Percentiles rank a stretch among this genome's conserved stretches.
Evolutionary conservation across 2,113 vertebrate genomes (phyloP).

Genomic region (Fulica atra): DNA sequence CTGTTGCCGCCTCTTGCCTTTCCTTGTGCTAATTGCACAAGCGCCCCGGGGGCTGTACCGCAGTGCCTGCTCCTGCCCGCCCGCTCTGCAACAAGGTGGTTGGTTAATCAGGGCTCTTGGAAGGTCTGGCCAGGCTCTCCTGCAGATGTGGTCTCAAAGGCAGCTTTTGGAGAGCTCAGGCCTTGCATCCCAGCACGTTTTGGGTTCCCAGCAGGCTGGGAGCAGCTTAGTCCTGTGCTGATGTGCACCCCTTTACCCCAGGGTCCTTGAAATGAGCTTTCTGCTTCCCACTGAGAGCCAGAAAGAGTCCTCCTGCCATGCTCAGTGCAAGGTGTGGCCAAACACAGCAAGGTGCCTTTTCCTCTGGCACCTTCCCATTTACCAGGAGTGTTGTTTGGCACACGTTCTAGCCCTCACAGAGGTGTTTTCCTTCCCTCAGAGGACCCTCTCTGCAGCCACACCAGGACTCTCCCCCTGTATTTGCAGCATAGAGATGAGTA

Average conservation of each 20-base stretch:
- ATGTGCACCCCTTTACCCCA: too few relatives aligned
- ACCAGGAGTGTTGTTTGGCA: accelerated
- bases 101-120: not conserved
- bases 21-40: not conserved
- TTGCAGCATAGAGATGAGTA: not conserved
- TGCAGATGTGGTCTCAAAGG: not conserved
- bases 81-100: accelerated
- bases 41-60: not conserved
- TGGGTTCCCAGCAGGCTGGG: not conserved
- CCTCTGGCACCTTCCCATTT: not conserved
- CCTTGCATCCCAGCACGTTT: not conserved
- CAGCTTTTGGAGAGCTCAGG: not conserved
- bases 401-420: not conserved
- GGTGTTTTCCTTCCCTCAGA: not conserved
- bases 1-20: not conserved
- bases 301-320: not conserved
- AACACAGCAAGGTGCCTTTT: not conserved
- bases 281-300: not conserved
- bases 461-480: not conserved
- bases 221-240: not conserved
- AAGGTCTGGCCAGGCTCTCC: not conserved
- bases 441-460: accelerated
- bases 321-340: not conserved
- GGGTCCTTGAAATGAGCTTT: not conserved
- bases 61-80: accelerated